A percentile compares a stretch with the other conserved stretches of the same genome.
Conservation (phyloP, 2,113 vertebrate species). For the Girardinichthys multiradiatus region DNA sequence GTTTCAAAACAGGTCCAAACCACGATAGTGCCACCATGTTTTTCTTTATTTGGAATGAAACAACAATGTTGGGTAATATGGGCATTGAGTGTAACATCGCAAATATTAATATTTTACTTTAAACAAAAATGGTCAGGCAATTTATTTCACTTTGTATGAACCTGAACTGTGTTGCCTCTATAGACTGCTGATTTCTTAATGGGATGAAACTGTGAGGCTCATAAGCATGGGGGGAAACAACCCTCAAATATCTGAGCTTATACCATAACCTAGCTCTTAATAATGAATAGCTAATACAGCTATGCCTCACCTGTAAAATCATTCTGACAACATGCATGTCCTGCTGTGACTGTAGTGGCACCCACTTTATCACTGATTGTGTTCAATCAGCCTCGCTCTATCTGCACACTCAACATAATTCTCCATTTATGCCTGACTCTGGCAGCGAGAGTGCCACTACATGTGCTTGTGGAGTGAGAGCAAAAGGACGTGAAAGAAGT, state of each 20-base stretch:
- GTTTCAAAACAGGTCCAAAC: too few relatives aligned
- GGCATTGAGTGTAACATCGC: neutral
- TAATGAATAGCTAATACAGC: constrained; percentile 22
- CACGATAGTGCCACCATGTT: too few relatives aligned
- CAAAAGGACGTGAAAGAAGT: neutral
- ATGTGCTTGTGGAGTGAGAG: constrained; percentile 1
- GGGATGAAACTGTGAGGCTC: constrained; percentile 39
- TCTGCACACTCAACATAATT: constrained; percentile 31
- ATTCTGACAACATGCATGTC: constrained; percentile 20
- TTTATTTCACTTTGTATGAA: constrained; percentile 10
- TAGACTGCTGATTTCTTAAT: constrained; percentile 41
- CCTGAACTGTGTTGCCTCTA: constrained; percentile 27
- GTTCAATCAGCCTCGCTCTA: constrained; percentile 11
- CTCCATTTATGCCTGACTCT: constrained; percentile 11
- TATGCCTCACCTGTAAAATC: constrained; percentile 23
- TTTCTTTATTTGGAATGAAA: neutral
- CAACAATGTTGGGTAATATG: neutral
- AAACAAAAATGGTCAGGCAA: neutral
- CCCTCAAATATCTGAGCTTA: constrained; percentile 14
- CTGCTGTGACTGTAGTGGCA: constrained; percentile 17
- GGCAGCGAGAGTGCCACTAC: neutral
- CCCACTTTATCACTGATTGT: constrained; percentile 16
- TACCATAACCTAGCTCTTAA: constrained; percentile 10
- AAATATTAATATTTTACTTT: neutral
- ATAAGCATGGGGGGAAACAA: constrained; percentile 13